These are phyloP conservation scores for Trematomus bernacchii DNA, from an alignment of 2,797 vertebrate species.

Conservation along the genomic window DNA sequence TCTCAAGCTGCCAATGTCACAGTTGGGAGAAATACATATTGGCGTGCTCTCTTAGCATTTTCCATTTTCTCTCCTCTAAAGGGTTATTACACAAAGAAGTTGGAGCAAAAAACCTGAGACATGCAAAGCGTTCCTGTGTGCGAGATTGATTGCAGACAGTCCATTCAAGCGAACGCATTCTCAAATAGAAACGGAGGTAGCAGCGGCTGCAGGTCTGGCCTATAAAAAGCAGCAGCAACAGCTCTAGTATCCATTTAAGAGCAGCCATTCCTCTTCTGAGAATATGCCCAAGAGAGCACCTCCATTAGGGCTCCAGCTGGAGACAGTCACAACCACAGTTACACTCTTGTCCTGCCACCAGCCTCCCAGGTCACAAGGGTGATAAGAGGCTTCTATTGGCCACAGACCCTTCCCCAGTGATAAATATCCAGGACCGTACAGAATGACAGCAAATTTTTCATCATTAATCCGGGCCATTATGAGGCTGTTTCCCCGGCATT, in stretches of 20 bases:
- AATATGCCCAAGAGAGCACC: conserved; percentile 68
- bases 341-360: conserved; percentile 68
- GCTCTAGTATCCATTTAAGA: conserved; percentile 57
- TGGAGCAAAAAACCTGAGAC: conserved; percentile 24
- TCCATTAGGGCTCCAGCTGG: conserved; percentile 78
- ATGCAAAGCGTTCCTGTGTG: conserved; percentile 39
- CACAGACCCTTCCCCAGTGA: conserved; percentile 87
- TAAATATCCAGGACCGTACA: conserved; percentile 90
- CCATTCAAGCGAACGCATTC: conserved; percentile 36
- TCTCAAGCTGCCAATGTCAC: conserved; percentile 25
- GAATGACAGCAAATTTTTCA: conserved; percentile 97
- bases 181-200: conserved; percentile 41
- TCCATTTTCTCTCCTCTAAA: conserved; percentile 22
- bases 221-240: conserved; percentile 59
- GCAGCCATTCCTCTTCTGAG: conserved; percentile 55
- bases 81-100: conserved; percentile 41
- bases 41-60: conserved; percentile 9
- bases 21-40: conserved; percentile 20
- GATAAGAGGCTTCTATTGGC: conserved; percentile 83
- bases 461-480: conserved; percentile 98
- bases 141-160: conserved; percentile 39
- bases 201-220: conserved; percentile 32
- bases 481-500: conserved; percentile 92
- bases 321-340: conserved; percentile 69
- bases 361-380: conserved; percentile 78